phyloP scores from a whole-genome alignment of 2,113 vertebrate genomes.

The Loxodonta africana region DNA sequence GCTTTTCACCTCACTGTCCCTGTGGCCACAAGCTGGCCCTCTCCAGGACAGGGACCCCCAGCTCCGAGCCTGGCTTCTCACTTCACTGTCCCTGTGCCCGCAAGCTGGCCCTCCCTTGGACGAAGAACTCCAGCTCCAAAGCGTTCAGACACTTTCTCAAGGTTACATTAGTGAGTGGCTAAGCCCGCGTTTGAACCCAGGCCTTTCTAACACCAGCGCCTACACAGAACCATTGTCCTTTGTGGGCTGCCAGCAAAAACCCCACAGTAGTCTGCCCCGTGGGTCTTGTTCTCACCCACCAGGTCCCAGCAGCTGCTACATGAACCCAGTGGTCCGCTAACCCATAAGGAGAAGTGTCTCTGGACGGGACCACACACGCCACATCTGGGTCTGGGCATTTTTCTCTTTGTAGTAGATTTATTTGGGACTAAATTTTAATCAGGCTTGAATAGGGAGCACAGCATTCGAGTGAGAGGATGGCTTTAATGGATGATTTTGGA shows the following conservation, averaged over 20 bases:
- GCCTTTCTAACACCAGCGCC: background rate
- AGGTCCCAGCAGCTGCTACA: background rate
- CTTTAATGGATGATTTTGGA: background rate
- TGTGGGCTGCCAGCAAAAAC: background rate
- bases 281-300: background rate
- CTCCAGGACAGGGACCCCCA: background rate
- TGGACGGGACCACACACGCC: background rate
- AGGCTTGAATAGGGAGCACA: background rate
- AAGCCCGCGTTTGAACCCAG: background rate
- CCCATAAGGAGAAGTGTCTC: background rate
- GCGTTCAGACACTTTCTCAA: background rate
- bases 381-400: background rate
- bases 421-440: slow-evolving; percentile 37
- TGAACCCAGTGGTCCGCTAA: background rate
- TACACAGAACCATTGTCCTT: background rate
- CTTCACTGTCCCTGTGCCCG: no score
- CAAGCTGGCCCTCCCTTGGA: background rate
- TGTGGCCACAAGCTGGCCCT: background rate
- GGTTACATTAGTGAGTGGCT: background rate
- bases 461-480: background rate
- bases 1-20: background rate
- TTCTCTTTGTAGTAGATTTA: background rate
- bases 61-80: background rate
- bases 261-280: background rate
- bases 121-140: background rate